phyloP scores from a whole-genome alignment of 2,797 vertebrate species.

The Leptoclinus maculatus region DNA sequence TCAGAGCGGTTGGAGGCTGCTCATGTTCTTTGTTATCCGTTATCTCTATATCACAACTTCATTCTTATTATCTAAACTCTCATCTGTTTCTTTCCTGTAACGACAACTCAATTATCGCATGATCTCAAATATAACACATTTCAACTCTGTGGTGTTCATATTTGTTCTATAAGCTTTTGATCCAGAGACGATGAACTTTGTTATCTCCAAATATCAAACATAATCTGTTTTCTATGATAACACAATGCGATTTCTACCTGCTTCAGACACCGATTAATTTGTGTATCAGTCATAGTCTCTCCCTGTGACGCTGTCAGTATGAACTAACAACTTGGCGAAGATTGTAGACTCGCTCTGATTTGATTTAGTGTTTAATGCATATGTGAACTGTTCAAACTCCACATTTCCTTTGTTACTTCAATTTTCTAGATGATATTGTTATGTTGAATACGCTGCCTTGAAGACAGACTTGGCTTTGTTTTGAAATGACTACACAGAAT shows the following conservation, averaged over 20 bases:
- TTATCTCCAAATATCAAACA: slow-evolving; percentile 8
- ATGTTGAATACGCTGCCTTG: background rate
- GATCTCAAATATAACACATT: slow-evolving; percentile 14
- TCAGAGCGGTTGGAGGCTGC: background rate
- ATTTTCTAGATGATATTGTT: background rate
- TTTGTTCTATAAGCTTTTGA: slow-evolving; percentile 4
- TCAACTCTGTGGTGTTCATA: background rate
- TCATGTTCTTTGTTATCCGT: slow-evolving; percentile 9
- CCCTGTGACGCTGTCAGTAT: background rate
- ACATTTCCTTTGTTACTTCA: slow-evolving; percentile 3
- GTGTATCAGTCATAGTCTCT: background rate
- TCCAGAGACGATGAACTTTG: background rate
- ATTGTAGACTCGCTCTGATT: background rate
- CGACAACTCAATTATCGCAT: slow-evolving; percentile 18
- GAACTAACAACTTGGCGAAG: background rate
- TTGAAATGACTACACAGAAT: background rate
- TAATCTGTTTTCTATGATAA: background rate
- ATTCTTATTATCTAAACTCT: slow-evolving; percentile 35
- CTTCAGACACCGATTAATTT: background rate
- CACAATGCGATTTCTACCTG: slow-evolving; percentile 2
- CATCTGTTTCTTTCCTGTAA: background rate
- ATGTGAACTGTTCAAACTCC: background rate
- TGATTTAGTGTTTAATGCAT: slow-evolving; percentile 3
- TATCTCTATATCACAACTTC: slow-evolving; percentile 26
- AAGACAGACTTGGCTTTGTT: background rate